Percentiles rank a stretch among this genome's conserved stretches.
These are phyloP conservation scores for Chlorocebus sabaeus DNA, from an alignment of 2,113 vertebrate species.

Conservation along the genomic window DNA sequence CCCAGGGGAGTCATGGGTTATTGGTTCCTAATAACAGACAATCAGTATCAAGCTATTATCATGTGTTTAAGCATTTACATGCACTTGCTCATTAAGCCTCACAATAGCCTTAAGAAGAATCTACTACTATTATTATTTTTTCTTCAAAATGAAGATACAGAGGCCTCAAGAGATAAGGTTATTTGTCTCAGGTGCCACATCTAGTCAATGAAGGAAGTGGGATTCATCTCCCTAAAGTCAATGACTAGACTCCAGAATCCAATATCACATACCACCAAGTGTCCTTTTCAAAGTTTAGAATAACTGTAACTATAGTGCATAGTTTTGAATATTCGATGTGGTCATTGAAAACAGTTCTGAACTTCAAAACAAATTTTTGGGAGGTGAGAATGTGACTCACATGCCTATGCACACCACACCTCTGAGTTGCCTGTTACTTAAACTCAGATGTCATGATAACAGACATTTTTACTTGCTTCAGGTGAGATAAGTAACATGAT, in stretches of 20 bases:
- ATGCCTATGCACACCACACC: not conserved
- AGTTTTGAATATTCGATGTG: not conserved
- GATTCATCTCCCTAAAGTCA: not conserved
- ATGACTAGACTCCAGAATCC: not conserved
- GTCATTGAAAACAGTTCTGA: not conserved
- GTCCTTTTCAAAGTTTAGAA: not conserved
- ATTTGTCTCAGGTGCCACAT: not conserved
- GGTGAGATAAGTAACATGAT: not conserved
- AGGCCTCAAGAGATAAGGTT: not conserved
- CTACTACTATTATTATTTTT: not conserved
- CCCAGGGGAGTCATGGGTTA: not conserved
- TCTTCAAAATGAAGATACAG: not conserved
- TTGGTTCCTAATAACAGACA: not conserved
- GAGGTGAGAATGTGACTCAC: not conserved
- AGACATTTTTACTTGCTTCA: not conserved
- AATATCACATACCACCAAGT: not conserved
- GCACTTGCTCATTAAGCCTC: not conserved
- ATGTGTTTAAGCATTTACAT: not conserved
- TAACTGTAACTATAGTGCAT: not conserved
- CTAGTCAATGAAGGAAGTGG: not conserved
- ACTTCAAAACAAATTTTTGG: not conserved
- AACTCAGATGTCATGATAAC: not conserved
- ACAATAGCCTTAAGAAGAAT: not conserved
- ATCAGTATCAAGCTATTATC: not conserved
- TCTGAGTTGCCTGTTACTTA: not conserved